Base-by-base conservation (phyloP, 2,888 invertebrate genomes). In the Pachycephus smyrnensis region DNA sequence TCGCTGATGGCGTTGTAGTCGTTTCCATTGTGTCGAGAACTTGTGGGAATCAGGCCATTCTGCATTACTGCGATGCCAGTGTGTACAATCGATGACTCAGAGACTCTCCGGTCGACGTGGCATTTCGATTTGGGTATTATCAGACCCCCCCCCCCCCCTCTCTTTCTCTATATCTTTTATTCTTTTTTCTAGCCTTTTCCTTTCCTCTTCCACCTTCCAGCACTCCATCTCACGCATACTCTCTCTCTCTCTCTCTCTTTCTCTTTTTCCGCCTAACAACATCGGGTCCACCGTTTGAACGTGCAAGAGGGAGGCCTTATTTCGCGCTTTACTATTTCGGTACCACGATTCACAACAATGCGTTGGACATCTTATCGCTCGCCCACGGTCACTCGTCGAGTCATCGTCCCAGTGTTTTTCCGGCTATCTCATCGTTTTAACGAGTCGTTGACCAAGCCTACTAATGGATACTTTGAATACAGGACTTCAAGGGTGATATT, bases 231-330 rank as follows among this genome's bases (percentile, higher is more conserved):
- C 68, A 6, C 76, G 15, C 33, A 23, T 31, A 6, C 75, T 68
- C 75, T 77, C 69, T 68, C 40, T 37, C 35, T 33, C 33, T 12
- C 33, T 73, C 4, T 73, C 30, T 73, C 33, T 75, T 74, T 75
- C 69, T 75, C 75, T 37, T 31, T 68, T 73, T 75, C 68, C 74
- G n/a, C 73, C 75, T 40, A 23, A 23, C 23, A 15, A 23, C 55
- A 55, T 23, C 55, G 55, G 23, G 23, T 9, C 55, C 55, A 9
- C 2, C 9, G 55, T 9, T 55, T 15, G 9, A 55, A 23, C 55
- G 55, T 15, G 55, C 55, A 23, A 9, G 55, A 55, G 23, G 55
- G 15, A 15, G 55, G 23, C 23, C 55, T 23, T 15, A 9, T 23
- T 55, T 55, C 23, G 55, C 9, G 55, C 23, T 55, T 55, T 15